Evolutionary conservation across 2,888 invertebrate species (phyloP).

Genomic region (Orgyia antiqua): DNA sequence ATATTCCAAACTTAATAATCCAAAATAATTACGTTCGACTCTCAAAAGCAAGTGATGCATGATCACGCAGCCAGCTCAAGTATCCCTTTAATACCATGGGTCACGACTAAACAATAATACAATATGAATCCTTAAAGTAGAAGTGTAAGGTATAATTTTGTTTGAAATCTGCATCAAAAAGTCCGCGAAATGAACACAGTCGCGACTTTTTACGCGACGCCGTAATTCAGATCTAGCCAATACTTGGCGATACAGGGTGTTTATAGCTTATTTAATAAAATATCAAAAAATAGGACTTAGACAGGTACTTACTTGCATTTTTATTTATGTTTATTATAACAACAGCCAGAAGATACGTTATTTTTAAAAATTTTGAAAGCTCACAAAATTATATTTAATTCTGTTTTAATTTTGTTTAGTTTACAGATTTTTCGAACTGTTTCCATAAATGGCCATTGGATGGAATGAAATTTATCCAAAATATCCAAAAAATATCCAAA

Average conservation of each 20-base stretch:
- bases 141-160: slow-evolving; percentile 12
- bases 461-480: too few relatives aligned
- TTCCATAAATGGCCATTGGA: too few relatives aligned
- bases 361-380: too few relatives aligned
- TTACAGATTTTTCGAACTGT: too few relatives aligned
- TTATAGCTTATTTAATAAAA: slow-evolving; percentile 1
- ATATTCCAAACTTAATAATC: too few relatives aligned
- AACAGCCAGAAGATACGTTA: too few relatives aligned
- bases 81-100: slow-evolving; percentile 43
- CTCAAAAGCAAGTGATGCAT: slow-evolving; percentile 64
- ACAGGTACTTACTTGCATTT: too few relatives aligned
- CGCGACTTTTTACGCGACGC: slow-evolving; percentile 57
- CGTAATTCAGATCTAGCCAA: slow-evolving; percentile 69
- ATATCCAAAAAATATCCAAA: too few relatives aligned
- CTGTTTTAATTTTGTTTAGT: too few relatives aligned
- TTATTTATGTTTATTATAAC: too few relatives aligned
- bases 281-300: not conserved
- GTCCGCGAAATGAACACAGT: slow-evolving; percentile 69
- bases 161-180: slow-evolving; percentile 31
- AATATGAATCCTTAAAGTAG: slow-evolving; percentile 25
- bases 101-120: slow-evolving; percentile 10
- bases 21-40: slow-evolving; percentile 47
- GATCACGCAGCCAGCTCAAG: slow-evolving; percentile 62
- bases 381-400: too few relatives aligned
- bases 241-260: slow-evolving; percentile 53